These are phyloP conservation scores for Agriopis marginaria DNA, from an alignment of 2,888 invertebrate species.

Conservation along the genomic window DNA sequence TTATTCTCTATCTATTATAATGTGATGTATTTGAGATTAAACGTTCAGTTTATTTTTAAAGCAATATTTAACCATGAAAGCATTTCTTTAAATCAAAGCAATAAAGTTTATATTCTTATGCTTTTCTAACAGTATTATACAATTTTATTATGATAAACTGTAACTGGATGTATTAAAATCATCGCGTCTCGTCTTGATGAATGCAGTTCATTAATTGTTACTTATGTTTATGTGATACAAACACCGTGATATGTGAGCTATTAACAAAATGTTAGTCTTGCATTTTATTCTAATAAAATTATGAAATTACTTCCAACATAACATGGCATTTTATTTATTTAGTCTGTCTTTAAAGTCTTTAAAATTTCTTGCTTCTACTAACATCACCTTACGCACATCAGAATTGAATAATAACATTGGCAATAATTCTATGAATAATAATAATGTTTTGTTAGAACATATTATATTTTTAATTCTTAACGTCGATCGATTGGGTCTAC, in stretches of 20 bases:
- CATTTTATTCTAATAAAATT: constrained; percentile 65
- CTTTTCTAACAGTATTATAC: constrained; percentile 63
- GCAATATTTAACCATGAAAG: constrained; percentile 69
- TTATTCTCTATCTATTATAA: constrained; percentile 62
- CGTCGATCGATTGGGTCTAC: no score
- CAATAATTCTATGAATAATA: neutral
- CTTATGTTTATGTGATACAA: constrained; percentile 49
- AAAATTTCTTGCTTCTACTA: constrained; percentile 15
- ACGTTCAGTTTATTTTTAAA: constrained; percentile 68
- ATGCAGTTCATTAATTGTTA: constrained; percentile 28
- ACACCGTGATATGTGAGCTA: constrained; percentile 48
- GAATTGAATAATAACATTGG: neutral
- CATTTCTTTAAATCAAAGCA: constrained; percentile 70
- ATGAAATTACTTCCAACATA: constrained; percentile 54
- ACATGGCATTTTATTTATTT: constrained; percentile 46
- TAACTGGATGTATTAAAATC: constrained; percentile 48
- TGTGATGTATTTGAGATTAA: constrained; percentile 73
- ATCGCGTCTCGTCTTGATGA: constrained; percentile 22
- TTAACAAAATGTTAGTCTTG: constrained; percentile 48
- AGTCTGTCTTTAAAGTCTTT: constrained; percentile 6
- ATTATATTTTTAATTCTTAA: no score
- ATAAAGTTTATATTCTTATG: constrained; percentile 63
- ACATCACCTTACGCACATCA: constrained; percentile 14
- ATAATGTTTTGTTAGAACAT: neutral
- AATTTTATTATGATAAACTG: constrained; percentile 46